Evolutionary conservation across 2,888 invertebrate genomes (phyloP), one percentile per base, ranked within the genome.

Genomic region (Gymnosoma rotundatum): DNA sequence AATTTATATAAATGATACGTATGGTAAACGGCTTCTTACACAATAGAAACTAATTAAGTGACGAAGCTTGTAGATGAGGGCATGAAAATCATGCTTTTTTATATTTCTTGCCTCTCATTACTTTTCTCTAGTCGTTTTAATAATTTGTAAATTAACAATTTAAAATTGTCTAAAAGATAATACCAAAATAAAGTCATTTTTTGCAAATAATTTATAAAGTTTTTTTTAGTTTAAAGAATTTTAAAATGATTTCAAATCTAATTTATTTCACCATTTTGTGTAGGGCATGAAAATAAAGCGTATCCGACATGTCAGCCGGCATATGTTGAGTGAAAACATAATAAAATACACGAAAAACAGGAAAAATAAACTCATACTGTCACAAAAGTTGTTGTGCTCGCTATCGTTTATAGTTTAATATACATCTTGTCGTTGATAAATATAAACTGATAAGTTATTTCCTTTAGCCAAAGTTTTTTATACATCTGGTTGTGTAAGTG

Each of bases 401-500:
- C 36, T 54, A 18, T 78, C 45, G 78, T 61, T 32, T 67, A 54
- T 67, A 80, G 48, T 74, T 74, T 74, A 74, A 74, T 60, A 70
- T 60, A 70, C 78, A 70, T 76, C 76, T 76, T 75, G 75, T 83
- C 76, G 73, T 83, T 83, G 80, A 80, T 83, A 76, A 83, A 76
- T 73, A 80, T 80, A 76, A 83, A 83, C 76, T 80, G 79, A 83
- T 80, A 83, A 83, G 54, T 80, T 73, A 80, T 83, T 83, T 83
- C 79, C 83, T 72, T 79, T 61, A 74, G 64, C 63, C 25, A 74
- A 74, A 78, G 50, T 83, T 83, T 58, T 78, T 67, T 7, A 2
- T 32, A 14, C 54, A 54, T 12, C 73, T 50, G 64, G 14, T 20
- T 14, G 21, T 16, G 18, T 5, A 52, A 42, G n/a, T n/a, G 64